A percentile compares a stretch with the other conserved stretches of the same genome.
These are phyloP conservation scores for Pseudoatta argentina DNA, from an alignment of 1,140 invertebrate genomes.

Conservation along the genomic window DNA sequence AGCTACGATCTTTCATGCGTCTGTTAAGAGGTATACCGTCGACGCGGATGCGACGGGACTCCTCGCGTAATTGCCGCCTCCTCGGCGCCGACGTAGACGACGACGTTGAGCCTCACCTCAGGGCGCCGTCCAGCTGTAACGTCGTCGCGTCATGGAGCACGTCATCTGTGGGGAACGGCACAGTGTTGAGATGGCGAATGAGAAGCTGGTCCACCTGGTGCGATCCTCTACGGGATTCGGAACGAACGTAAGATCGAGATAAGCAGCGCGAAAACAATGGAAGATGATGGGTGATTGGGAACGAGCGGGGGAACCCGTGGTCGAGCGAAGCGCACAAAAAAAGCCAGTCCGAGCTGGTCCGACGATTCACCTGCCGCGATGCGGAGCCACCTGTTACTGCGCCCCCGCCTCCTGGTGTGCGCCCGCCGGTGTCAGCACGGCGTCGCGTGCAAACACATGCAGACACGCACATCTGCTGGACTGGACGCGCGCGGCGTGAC, in stretches of 20 bases:
- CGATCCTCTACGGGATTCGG: neutral
- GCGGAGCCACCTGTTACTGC: conserved; percentile 81
- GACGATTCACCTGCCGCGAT: conserved; percentile 78
- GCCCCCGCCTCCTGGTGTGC: conserved; percentile 52
- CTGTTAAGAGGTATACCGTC: neutral
- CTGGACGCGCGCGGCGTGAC: neutral
- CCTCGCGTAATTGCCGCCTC: neutral
- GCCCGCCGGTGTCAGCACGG: neutral
- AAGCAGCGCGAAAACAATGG: conserved; percentile 64
- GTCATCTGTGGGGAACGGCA: neutral
- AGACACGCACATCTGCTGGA: neutral
- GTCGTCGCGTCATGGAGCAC: conserved; percentile 28
- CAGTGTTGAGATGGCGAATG: neutral
- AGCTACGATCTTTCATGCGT: conserved; percentile 71
- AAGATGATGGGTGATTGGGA: neutral
- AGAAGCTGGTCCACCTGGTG: conserved; percentile 12
- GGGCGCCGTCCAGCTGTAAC: neutral
- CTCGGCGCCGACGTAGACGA: conserved; percentile 9
- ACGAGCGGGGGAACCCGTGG: conserved; percentile 27
- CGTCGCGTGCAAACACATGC: neutral
- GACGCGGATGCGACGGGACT: neutral
- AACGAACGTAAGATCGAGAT: neutral
- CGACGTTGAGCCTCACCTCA: conserved; percentile 8
- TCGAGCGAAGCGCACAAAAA: conserved; percentile 40
- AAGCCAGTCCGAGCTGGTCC: conserved; percentile 54